Evolutionary conservation across 2,113 vertebrate species (phyloP).

Genomic region (Cyanocitta stelleri): DNA sequence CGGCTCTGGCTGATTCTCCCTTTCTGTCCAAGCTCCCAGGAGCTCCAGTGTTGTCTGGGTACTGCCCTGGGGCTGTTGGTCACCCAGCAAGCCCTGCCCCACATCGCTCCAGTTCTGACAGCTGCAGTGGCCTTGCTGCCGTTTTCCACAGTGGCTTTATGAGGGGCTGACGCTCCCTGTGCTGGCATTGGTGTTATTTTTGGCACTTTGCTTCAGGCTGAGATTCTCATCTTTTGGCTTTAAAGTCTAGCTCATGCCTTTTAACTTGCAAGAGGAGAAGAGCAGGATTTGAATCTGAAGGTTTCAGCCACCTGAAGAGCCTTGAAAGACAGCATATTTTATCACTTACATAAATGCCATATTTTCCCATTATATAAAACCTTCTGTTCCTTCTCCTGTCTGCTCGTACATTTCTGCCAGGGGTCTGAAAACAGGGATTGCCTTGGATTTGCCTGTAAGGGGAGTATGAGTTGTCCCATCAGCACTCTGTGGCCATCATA

Average conservation of each 20-base stretch:
- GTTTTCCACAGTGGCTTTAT: neutral
- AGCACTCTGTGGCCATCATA: neutral
- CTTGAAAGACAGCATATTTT: slow-evolving; percentile 22
- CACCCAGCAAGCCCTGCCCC: rapidly evolving
- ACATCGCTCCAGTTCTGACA: neutral
- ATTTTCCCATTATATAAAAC: slow-evolving; percentile 17
- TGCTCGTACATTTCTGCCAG: neutral
- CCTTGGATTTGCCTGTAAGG: neutral
- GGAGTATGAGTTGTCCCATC: neutral
- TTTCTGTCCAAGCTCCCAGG: neutral
- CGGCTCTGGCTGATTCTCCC: neutral
- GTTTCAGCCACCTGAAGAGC: slow-evolving; percentile 30
- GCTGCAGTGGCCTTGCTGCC: neutral
- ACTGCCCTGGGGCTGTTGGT: neutral
- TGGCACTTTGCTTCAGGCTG: slow-evolving; percentile 25
- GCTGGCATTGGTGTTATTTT: slow-evolving; percentile 2
- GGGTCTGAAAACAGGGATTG: neutral
- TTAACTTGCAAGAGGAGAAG: slow-evolving; percentile 18
- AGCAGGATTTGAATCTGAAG: neutral
- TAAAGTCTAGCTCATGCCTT: slow-evolving; percentile 26
- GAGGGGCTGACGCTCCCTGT: neutral
- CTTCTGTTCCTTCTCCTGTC: neutral
- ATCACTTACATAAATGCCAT: neutral
- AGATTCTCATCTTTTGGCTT: slow-evolving; percentile 50
- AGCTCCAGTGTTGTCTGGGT: neutral